Percentiles rank a stretch among this genome's conserved stretches.
phyloP scores from a whole-genome alignment of 1,140 invertebrate species.

The Drosophila kohkoa region DNA sequence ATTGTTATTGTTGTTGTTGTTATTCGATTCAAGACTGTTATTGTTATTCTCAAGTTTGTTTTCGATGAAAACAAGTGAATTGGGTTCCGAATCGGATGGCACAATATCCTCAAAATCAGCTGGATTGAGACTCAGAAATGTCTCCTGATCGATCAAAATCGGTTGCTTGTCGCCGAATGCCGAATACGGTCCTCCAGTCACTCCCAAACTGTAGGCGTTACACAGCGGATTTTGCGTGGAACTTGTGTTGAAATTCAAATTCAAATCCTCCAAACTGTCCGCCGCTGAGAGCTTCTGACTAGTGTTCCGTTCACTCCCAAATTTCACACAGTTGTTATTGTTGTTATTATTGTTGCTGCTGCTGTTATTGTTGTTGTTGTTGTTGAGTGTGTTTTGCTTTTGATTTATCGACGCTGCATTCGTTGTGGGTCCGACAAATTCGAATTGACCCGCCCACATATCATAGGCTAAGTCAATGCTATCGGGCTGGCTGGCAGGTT shows the following conservation, averaged over 20 bases:
- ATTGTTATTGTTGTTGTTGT: constrained; percentile 64
- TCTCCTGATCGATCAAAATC: constrained; percentile 83
- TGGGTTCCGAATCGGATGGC: constrained; percentile 82
- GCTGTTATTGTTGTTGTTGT: constrained; percentile 51
- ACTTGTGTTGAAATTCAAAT: constrained; percentile 79
- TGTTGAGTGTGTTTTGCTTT: constrained; percentile 52
- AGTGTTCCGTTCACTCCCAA: constrained; percentile 59
- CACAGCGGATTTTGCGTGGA: constrained; percentile 69
- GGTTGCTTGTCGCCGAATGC: constrained; percentile 73
- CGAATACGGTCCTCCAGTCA: constrained; percentile 32
- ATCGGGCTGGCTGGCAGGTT: constrained; percentile 84
- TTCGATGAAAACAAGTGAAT: constrained; percentile 77
- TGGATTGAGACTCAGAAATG: constrained; percentile 83
- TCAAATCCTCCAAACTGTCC: constrained; percentile 81
- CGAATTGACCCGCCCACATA: constrained; percentile 94
- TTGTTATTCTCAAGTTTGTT: constrained; percentile 76
- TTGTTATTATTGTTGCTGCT: constrained; percentile 46
- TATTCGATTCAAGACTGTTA: constrained; percentile 64
- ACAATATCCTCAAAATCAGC: constrained; percentile 83
- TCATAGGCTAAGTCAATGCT: constrained; percentile 91
- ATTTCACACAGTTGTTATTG: constrained; percentile 57
- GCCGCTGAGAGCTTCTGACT: constrained; percentile 65
- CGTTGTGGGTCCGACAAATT: constrained; percentile 88
- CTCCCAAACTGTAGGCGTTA: constrained; percentile 74
- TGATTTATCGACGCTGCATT: constrained; percentile 45